Percentiles rank a stretch among this genome's conserved stretches.
These are phyloP conservation scores for Sebastes hopkinsi DNA, from an alignment of 2,797 vertebrate genomes.

Conservation along the genomic window DNA sequence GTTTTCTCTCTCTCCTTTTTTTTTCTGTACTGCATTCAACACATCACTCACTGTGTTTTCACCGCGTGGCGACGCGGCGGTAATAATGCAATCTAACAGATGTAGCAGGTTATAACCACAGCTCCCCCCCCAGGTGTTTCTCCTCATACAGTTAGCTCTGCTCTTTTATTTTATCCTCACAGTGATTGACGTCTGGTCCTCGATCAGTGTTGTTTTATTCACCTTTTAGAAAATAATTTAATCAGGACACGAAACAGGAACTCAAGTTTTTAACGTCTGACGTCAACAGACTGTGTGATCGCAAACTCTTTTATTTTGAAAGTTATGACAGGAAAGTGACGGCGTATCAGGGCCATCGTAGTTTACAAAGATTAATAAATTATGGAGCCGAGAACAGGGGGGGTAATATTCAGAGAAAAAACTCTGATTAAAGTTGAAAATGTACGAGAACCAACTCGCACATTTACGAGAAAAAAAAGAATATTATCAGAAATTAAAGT, in stretches of 20 bases:
- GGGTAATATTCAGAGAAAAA: too few relatives aligned
- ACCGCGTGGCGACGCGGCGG: not conserved
- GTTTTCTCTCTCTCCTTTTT: not conserved
- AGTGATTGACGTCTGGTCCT: not conserved
- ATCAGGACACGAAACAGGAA: not conserved
- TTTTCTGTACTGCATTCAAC: not conserved
- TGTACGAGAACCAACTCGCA: not conserved
- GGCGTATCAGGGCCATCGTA: not conserved
- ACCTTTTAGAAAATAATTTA: not conserved
- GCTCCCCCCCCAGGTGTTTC: not conserved
- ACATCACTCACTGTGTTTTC: slow-evolving; percentile 54
- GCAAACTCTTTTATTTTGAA: slow-evolving; percentile 16
- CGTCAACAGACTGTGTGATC: not conserved
- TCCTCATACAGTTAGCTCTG: not conserved
- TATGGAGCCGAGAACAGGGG: not conserved
- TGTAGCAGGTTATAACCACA: slow-evolving; percentile 61
- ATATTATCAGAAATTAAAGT: too few relatives aligned
- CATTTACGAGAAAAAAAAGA: not conserved
- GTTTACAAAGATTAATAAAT: not conserved
- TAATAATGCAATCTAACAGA: slow-evolving; percentile 50
- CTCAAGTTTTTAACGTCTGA: not conserved
- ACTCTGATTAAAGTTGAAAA: too few relatives aligned
- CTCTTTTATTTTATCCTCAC: not conserved
- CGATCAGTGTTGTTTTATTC: not conserved
- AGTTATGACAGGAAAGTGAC: not conserved